phyloP scores from a whole-genome alignment of 2,113 vertebrate species.

The Heliornis fulica region DNA sequence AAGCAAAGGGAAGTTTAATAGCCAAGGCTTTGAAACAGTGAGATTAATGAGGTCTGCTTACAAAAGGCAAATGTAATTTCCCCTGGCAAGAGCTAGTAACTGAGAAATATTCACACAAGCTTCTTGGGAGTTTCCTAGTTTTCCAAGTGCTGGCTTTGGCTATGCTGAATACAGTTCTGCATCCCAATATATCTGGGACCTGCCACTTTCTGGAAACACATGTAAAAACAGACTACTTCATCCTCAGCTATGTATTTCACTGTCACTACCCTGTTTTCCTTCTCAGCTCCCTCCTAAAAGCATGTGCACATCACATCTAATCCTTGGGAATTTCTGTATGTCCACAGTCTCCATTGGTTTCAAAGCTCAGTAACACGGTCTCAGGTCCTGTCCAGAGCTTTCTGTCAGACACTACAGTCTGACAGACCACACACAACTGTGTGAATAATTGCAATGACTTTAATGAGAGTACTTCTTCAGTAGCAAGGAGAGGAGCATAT shows the following conservation, averaged over 20 bases:
- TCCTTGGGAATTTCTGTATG: background rate
- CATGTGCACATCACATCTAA: background rate
- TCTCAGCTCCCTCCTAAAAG: background rate
- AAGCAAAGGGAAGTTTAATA: background rate
- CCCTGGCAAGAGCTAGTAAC: background rate
- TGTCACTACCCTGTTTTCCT: background rate
- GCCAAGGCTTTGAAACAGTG: background rate
- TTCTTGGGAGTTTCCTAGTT: background rate
- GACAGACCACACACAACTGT: background rate
- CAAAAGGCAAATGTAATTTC: slow-evolving; percentile 31
- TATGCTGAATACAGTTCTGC: background rate
- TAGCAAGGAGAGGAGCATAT: background rate
- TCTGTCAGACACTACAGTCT: background rate
- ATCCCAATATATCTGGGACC: background rate
- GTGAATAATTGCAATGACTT: background rate
- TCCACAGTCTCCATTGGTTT: background rate
- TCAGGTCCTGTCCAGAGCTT: background rate
- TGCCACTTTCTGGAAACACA: background rate
- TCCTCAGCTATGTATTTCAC: background rate
- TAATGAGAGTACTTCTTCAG: background rate
- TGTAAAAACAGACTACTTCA: background rate
- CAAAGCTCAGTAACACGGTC: background rate
- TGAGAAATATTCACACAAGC: background rate
- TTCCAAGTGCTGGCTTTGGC: background rate
- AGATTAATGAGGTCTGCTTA: slow-evolving; percentile 50